Evolutionary conservation across 2,888 invertebrate species (phyloP).

Genomic region (Baronia brevicornis): DNA sequence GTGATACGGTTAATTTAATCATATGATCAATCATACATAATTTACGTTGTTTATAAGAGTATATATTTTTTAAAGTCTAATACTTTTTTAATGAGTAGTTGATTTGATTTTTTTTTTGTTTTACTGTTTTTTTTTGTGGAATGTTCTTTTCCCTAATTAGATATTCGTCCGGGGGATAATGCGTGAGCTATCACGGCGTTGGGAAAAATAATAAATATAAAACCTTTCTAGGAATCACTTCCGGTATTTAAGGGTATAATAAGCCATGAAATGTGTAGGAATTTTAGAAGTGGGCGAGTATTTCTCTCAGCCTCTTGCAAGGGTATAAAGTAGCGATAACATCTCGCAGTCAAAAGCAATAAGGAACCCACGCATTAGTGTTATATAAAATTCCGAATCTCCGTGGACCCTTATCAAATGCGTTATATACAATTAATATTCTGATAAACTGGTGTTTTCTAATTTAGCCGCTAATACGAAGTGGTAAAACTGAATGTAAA

Average conservation of each 20-base stretch:
- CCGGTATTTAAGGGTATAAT: conserved; percentile 7
- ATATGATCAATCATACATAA: no score
- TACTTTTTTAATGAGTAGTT: no score
- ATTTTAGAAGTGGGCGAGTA: conserved; percentile 8
- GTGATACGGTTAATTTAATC: no score
- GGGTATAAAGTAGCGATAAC: conserved; percentile 19
- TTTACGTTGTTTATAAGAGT: no score
- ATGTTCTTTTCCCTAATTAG: no score
- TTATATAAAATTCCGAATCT: conserved; percentile 15
- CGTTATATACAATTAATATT: conserved; percentile 9
- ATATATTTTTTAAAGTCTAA: no score
- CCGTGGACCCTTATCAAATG: conserved; percentile 10
- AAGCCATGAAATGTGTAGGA: conserved; percentile 3
- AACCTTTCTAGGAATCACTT: no score
- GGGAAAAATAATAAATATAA: no score
- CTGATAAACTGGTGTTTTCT: not conserved
- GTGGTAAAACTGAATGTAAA: conserved; percentile 8
- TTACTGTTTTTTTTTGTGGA: no score
- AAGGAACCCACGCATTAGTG: conserved; percentile 16
- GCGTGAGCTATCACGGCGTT: no score
- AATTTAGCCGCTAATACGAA: conserved; percentile 4
- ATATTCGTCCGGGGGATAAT: no score
- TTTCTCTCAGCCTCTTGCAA: conserved; percentile 19
- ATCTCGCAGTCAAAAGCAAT: conserved; percentile 15
- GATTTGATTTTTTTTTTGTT: no score